A percentile compares a stretch with the other conserved stretches of the same genome.
phyloP scores from a whole-genome alignment of 1,140 invertebrate species.

The Apolygus lucorum region DNA sequence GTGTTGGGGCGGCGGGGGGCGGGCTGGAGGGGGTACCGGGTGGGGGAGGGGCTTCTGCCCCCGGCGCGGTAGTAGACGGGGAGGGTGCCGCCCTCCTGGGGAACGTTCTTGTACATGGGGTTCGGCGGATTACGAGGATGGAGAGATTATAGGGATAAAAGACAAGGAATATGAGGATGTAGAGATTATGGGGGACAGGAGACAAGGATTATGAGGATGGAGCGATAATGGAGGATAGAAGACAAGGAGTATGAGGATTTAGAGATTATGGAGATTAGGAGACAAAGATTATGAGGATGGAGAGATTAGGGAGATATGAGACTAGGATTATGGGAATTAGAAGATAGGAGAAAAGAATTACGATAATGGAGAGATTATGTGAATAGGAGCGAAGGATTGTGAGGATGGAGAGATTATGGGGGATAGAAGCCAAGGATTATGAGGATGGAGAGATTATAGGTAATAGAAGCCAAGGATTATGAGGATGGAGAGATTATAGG shows the following conservation, averaged over 20 bases:
- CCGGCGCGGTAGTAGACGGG: slow-evolving; percentile 22
- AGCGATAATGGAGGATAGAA: not conserved
- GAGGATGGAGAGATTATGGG: too few relatives aligned
- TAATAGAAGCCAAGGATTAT: too few relatives aligned
- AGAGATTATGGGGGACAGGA: not conserved
- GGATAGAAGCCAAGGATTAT: too few relatives aligned
- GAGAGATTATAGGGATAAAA: too few relatives aligned
- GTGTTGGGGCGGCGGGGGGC: slow-evolving; percentile 12
- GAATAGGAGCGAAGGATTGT: too few relatives aligned
- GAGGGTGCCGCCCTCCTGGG: not conserved
- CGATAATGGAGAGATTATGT: too few relatives aligned
- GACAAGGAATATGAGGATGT: not conserved
- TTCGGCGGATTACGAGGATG: not conserved
- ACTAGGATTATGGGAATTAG: too few relatives aligned
- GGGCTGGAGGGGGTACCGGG: not conserved
- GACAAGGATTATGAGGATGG: not conserved
- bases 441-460: too few relatives aligned
- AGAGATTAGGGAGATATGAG: too few relatives aligned
- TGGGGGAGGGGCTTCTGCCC: slow-evolving; percentile 7
- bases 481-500: too few relatives aligned
- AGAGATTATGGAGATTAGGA: not conserved
- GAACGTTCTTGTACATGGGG: not conserved
- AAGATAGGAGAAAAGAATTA: too few relatives aligned
- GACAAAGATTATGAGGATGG: too few relatives aligned
- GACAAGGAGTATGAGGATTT: not conserved